phyloP scores from a whole-genome alignment of 1,140 invertebrate genomes.

The Ceratina calcarata region DNA sequence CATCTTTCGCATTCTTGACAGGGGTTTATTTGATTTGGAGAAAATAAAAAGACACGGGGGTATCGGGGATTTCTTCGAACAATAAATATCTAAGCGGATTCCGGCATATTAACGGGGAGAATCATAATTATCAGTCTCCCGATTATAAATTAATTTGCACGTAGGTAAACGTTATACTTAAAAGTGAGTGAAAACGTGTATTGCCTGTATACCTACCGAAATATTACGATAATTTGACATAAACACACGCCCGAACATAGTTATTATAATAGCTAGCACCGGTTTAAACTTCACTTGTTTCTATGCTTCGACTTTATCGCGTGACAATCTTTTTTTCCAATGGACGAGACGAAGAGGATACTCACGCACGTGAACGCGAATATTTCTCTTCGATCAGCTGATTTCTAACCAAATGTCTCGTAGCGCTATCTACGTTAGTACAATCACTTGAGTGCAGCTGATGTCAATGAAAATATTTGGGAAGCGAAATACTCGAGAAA shows the following conservation, averaged over 20 bases:
- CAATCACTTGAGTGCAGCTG: too few species aligned
- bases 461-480: too few species aligned
- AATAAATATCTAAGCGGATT: conserved; percentile 7
- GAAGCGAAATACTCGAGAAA: too few species aligned
- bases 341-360: background rate
- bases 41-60: background rate
- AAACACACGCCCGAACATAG: conserved; percentile 67
- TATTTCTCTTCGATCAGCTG: conserved; percentile 37
- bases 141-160: background rate
- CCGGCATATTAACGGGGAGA: conserved; percentile 5
- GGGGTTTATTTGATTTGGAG: conserved; percentile 13
- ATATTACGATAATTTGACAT: conserved; percentile 67
- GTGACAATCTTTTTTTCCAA: background rate
- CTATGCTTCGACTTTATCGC: background rate
- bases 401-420: background rate
- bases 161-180: background rate
- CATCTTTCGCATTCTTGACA: conserved; percentile 59
- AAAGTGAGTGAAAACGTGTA: conserved; percentile 1
- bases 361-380: background rate
- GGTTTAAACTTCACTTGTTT: conserved; percentile 30
- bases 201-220: conserved; percentile 64
- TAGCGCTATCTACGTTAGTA: background rate
- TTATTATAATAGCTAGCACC: conserved; percentile 11
- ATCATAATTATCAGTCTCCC: background rate
- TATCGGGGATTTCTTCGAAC: conserved; percentile 7